Percentiles rank a stretch among this genome's conserved stretches.
Conservation (phyloP, 2,797 vertebrate species). For the Pipistrellus nathusii region DNA sequence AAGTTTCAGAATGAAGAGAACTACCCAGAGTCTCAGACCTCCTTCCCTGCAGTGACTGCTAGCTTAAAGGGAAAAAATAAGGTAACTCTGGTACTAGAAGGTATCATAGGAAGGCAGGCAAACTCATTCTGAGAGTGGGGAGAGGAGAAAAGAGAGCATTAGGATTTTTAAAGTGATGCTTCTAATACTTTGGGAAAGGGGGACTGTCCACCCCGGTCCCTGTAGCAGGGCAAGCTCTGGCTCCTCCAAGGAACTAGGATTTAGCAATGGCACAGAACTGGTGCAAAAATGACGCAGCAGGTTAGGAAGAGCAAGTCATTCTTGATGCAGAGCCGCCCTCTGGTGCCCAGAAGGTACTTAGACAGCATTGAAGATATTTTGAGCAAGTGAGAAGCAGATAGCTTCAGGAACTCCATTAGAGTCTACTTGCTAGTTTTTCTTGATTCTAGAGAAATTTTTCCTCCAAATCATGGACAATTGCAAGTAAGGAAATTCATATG, state of each 20-base stretch:
- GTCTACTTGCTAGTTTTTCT: neutral
- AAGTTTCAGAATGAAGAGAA: neutral
- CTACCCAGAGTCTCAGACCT: neutral
- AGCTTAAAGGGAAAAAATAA: neutral
- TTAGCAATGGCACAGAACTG: neutral
- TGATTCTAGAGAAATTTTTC: neutral
- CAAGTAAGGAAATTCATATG: neutral
- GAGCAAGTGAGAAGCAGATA: neutral
- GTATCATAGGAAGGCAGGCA: neutral
- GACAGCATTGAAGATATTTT: neutral
- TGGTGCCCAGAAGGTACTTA: neutral
- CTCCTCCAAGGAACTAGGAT: neutral
- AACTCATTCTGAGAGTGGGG: neutral
- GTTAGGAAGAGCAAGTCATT: neutral
- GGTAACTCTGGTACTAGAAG: neutral
- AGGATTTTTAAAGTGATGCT: neutral
- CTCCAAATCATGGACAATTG: neutral
- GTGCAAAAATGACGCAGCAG: neutral
- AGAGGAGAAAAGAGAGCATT: neutral
- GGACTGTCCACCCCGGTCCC: neutral
- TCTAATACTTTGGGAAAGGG: neutral
- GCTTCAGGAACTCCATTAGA: neutral
- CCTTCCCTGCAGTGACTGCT: neutral
- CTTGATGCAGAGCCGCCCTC: slow-evolving; percentile 41
- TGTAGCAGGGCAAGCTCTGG: neutral